These are phyloP conservation scores for Myiozetetes cayanensis DNA, from an alignment of 2,113 vertebrate species.

Conservation along the genomic window DNA sequence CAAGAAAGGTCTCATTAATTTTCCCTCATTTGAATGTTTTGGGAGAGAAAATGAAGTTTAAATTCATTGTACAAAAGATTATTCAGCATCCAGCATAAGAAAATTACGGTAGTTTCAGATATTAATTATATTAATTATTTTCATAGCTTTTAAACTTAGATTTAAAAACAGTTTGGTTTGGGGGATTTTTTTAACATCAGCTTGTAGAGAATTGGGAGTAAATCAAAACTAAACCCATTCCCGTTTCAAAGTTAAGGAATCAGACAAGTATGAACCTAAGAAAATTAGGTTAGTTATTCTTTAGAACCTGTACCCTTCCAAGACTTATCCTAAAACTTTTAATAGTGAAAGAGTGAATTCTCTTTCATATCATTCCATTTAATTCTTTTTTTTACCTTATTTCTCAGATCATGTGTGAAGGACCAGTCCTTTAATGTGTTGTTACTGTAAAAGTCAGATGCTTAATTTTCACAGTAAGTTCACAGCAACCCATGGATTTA, in stretches of 20 bases:
- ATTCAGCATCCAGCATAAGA: background rate
- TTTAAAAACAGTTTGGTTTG: background rate
- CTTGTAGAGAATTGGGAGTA: background rate
- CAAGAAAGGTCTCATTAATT: background rate
- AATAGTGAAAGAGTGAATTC: background rate
- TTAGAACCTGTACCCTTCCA: background rate
- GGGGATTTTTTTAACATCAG: background rate
- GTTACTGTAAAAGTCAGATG: background rate
- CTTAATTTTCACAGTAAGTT: background rate
- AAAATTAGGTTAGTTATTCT: background rate
- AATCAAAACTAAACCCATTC: background rate
- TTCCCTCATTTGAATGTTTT: background rate
- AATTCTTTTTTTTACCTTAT: background rate
- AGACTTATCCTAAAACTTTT: background rate
- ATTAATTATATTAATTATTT: background rate
- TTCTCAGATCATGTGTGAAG: background rate
- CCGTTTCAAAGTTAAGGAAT: background rate
- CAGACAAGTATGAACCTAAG: background rate
- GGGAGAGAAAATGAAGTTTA: background rate
- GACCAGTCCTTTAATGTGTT: background rate
- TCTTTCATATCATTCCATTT: background rate
- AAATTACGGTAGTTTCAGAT: background rate
- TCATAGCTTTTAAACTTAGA: background rate
- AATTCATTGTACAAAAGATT: background rate
- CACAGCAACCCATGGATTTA: background rate